Conservation (phyloP, 2,797 vertebrate genomes). For the Myotis myotis region DNA sequence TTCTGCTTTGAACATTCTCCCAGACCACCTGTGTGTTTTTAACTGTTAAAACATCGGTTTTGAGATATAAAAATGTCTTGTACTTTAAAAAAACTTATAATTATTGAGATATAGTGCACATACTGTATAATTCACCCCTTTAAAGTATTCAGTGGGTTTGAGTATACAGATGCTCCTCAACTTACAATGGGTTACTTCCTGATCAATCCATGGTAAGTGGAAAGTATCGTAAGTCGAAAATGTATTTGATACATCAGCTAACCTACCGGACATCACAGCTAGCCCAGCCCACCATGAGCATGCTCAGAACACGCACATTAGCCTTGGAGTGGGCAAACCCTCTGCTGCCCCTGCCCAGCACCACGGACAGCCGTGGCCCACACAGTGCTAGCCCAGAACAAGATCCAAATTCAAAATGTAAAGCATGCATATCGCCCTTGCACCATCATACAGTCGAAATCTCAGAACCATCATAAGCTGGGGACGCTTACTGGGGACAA, state of each 20-base stretch:
- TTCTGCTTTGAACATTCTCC: not conserved
- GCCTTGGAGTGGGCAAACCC: not conserved
- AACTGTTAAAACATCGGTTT: not conserved
- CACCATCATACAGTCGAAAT: not conserved
- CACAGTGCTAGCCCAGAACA: not conserved
- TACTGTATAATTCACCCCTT: not conserved
- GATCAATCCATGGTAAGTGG: no score
- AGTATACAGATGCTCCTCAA: not conserved
- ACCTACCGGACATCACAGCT: not conserved
- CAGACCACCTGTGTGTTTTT: not conserved
- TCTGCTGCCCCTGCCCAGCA: no score
- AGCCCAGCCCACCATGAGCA: not conserved
- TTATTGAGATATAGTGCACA: not conserved
- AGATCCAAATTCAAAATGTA: not conserved
- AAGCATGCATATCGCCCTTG: not conserved
- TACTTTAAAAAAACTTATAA: not conserved
- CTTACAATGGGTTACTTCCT: not conserved
- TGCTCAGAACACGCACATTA: not conserved
- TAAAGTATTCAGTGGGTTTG: not conserved
- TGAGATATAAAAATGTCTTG: not conserved
- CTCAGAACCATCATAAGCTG: no score
- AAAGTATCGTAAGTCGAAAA: not conserved
- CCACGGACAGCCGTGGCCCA: not conserved
- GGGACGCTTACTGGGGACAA: not conserved
- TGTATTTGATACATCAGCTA: no score